Conservation (phyloP, 1,140 invertebrate genomes). For the Planococcus citri region DNA sequence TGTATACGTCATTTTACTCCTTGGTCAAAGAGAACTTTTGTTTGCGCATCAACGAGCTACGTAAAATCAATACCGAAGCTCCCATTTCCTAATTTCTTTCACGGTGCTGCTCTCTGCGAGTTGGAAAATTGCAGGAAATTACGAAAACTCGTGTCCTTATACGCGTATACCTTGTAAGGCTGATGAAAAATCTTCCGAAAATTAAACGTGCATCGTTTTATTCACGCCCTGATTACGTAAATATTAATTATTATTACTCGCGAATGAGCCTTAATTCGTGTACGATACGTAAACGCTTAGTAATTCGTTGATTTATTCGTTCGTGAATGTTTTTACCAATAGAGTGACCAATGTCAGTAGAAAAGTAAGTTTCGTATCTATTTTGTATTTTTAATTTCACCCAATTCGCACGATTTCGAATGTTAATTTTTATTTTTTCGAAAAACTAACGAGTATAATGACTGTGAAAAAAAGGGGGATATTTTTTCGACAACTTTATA, state of each 20-base stretch:
- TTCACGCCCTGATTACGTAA: not conserved
- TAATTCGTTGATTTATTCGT: too few species aligned
- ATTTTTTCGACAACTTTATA: too few species aligned
- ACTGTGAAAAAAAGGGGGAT: too few species aligned
- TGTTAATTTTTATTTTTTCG: too few species aligned
- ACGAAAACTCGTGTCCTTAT: not conserved
- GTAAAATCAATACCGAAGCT: not conserved
- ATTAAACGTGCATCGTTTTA: not conserved
- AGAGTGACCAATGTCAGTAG: not conserved
- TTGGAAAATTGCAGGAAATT: not conserved
- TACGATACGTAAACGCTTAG: too few species aligned
- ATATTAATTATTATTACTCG: too few species aligned
- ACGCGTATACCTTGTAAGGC: not conserved
- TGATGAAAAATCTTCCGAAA: not conserved
- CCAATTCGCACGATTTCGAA: too few species aligned
- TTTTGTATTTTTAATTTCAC: too few species aligned
- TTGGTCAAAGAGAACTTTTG: not conserved
- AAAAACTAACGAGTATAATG: too few species aligned
- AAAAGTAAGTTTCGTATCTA: not conserved
- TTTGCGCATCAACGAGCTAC: not conserved
- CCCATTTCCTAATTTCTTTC: not conserved
- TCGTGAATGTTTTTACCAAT: not conserved
- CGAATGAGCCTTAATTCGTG: too few species aligned
- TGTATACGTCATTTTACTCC: not conserved
- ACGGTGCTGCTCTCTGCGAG: not conserved